Percentiles rank a stretch among this genome's conserved stretches.
These are phyloP conservation scores for Andrena dorsata DNA, from an alignment of 2,888 invertebrate genomes.

Conservation along the genomic window DNA sequence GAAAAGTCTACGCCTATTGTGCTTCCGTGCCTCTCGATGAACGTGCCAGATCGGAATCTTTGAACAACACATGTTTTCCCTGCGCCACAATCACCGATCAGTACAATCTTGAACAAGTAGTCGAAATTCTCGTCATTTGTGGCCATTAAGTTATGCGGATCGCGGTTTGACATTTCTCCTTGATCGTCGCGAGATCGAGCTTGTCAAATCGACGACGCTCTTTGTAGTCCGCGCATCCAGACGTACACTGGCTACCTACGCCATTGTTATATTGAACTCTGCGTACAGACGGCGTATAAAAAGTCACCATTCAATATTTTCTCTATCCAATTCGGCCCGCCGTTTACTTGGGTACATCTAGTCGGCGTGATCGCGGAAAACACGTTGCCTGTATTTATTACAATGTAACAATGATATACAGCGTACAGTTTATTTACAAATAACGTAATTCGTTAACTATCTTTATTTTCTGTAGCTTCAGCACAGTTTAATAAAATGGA, in stretches of 20 bases:
- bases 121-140: constrained; percentile 94
- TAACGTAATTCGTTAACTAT: background rate
- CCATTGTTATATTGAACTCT: constrained; percentile 48
- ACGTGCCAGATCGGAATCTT: constrained; percentile 97
- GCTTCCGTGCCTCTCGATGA: constrained; percentile 97
- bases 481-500: background rate
- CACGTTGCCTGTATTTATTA: background rate
- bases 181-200: constrained; percentile 23
- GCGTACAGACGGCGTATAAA: constrained; percentile 37
- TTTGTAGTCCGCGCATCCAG: constrained; percentile 25
- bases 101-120: constrained; percentile 97
- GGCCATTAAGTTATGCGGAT: constrained; percentile 91
- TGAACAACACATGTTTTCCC: constrained; percentile 98
- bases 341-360: background rate
- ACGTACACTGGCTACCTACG: constrained; percentile 38
- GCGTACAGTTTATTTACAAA: background rate
- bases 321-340: background rate
- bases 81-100: constrained; percentile 96
- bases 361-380: too few relatives aligned
- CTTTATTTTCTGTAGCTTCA: constrained; percentile 4
- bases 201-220: constrained; percentile 28
- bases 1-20: constrained; percentile 99
- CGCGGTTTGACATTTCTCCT: constrained; percentile 89
- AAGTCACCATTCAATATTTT: background rate
- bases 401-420: too few relatives aligned